Percentiles rank a stretch among this genome's conserved stretches.
Conservation (phyloP, 1,140 invertebrate genomes). For the Papilio helenus region DNA sequence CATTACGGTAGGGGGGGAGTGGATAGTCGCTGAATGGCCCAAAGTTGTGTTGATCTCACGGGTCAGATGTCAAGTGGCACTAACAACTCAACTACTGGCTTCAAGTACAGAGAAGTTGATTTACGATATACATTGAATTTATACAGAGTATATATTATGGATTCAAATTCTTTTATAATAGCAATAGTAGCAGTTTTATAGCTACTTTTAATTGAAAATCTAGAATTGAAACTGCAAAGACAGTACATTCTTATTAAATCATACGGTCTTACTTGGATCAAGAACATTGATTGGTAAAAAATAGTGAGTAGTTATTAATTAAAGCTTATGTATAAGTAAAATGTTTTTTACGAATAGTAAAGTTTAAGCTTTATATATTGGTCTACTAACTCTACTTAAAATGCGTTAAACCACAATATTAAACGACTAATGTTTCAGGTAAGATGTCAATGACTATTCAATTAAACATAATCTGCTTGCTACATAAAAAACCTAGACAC, state of each 20-base stretch:
- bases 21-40: constrained; percentile 17
- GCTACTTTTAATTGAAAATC: not conserved
- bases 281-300: not conserved
- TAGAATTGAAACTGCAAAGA: not conserved
- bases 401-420: not conserved
- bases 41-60: constrained; percentile 30
- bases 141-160: not conserved
- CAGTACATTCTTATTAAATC: not conserved
- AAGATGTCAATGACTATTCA: constrained; percentile 3
- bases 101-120: constrained; percentile 20
- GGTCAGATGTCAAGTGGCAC: constrained; percentile 30
- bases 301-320: not conserved
- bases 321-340: not conserved
- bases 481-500: constrained; percentile 1
- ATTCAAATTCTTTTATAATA: not conserved
- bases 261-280: not conserved
- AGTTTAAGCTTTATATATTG: not conserved
- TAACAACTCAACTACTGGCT: constrained; percentile 31
- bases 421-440: not conserved
- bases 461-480: not conserved
- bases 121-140: constrained; percentile 17
- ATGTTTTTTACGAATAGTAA: not conserved
- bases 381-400: too few relatives aligned
- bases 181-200: not conserved
- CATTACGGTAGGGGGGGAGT: not conserved